phyloP scores from a whole-genome alignment of 2,113 vertebrate genomes.

The Elephas maximus region DNA sequence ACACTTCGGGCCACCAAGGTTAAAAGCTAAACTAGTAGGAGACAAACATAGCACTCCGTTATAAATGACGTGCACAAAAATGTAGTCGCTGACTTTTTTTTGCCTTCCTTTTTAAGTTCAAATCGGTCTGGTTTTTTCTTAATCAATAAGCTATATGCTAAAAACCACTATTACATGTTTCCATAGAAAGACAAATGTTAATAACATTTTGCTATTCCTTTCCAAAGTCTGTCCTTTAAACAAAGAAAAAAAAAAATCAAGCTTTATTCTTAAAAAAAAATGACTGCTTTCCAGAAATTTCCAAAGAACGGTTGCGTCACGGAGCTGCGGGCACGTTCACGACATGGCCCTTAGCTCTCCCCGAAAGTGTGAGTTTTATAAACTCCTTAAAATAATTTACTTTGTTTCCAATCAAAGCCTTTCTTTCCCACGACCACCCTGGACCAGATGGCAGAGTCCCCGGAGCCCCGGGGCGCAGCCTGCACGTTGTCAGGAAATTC shows the following conservation, averaged over 20 bases:
- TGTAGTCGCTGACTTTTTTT: neutral
- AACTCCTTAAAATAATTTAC: neutral
- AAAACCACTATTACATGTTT: neutral
- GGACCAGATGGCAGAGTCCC: neutral
- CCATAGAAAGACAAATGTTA: neutral
- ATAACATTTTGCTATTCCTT: slow-evolving; percentile 51
- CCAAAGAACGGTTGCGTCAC: slow-evolving; percentile 68
- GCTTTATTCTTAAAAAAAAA: slow-evolving; percentile 52
- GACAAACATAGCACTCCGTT: neutral
- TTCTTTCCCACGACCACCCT: neutral
- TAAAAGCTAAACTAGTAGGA: neutral
- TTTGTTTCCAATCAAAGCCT: neutral
- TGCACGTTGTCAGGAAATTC: neutral
- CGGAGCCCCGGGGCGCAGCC: neutral
- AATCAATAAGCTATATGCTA: neutral
- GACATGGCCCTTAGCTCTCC: neutral
- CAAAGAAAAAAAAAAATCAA: neutral
- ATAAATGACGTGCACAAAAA: neutral
- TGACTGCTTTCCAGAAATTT: slow-evolving; percentile 80
- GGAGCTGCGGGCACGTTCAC: neutral
- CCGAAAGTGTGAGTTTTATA: slow-evolving; percentile 38
- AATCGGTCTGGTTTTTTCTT: neutral
- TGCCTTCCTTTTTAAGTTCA: neutral
- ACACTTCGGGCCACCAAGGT: neutral
- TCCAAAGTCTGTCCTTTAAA: neutral